Conservation (phyloP, 2,797 vertebrate species). For the Tapera naevia region DNA sequence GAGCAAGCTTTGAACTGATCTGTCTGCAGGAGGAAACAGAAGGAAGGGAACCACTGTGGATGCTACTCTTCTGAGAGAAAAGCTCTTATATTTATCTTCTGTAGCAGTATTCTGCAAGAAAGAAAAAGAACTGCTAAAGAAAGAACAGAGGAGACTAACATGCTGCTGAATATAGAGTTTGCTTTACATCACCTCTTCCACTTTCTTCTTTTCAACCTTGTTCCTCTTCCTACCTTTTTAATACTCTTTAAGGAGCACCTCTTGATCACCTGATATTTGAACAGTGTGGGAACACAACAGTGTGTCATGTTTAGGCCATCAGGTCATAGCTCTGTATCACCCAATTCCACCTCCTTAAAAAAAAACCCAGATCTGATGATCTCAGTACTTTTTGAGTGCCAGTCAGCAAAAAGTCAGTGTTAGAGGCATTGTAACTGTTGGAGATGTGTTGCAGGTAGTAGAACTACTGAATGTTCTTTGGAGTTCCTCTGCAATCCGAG, state of each 20-base stretch:
- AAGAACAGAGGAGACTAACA: background rate
- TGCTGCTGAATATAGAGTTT: background rate
- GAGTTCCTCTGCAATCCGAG: background rate
- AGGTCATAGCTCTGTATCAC: background rate
- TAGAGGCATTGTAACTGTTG: background rate
- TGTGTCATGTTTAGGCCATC: background rate
- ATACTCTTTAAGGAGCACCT: background rate
- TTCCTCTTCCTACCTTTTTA: background rate
- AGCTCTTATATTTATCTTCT: background rate
- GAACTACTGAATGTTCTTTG: background rate
- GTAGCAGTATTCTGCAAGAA: background rate
- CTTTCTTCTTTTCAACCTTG: background rate
- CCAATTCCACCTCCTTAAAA: too few relatives aligned
- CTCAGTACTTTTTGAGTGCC: background rate
- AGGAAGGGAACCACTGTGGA: background rate
- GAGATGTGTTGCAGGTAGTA: background rate
- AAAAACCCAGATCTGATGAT: too few relatives aligned
- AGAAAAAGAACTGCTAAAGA: background rate
- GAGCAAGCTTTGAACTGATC: background rate
- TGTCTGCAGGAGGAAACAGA: background rate
- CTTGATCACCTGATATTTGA: background rate
- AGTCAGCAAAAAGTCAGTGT: rapidly evolving
- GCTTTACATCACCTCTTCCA: background rate
- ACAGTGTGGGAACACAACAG: background rate
- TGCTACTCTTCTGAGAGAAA: background rate